Evolutionary conservation across 2,113 vertebrate species (phyloP).

Genomic region (Coreoperca whiteheadi): DNA sequence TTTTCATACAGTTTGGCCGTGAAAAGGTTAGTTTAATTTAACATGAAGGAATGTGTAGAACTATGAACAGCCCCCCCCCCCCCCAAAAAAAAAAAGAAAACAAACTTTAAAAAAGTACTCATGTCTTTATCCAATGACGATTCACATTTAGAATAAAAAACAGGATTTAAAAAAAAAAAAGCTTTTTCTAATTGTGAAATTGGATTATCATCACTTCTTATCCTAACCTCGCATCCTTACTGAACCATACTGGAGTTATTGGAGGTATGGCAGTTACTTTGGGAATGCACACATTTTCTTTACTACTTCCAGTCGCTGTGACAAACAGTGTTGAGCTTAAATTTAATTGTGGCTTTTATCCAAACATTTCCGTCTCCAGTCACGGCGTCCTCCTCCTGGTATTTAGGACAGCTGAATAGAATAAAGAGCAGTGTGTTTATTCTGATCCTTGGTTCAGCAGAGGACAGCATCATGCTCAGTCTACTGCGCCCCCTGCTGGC

Average conservation of each 20-base stretch:
- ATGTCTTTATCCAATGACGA: fast-evolving
- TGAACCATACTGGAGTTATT: not conserved
- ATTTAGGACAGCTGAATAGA: constrained; percentile 1
- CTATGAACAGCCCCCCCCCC: not conserved
- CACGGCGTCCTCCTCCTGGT: not conserved
- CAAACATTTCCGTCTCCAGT: not conserved
- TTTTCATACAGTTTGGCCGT: not conserved
- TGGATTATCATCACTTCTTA: not conserved
- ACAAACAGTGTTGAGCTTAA: not conserved
- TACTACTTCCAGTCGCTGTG: not conserved
- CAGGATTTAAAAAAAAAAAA: not conserved
- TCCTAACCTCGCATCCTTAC: not conserved
- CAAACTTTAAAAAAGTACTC: not conserved
- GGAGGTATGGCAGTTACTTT: not conserved
- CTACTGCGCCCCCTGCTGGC: constrained; percentile 77
- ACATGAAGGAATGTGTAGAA: not conserved
- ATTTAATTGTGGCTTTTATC: not conserved
- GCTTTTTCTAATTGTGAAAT: not conserved
- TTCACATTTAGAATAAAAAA: not conserved
- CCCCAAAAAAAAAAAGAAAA: too few species aligned
- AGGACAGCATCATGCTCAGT: constrained; percentile 60
- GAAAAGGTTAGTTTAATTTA: not conserved
- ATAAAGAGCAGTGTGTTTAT: not conserved
- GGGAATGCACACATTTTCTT: not conserved
- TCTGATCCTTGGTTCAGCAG: not conserved